Evolutionary conservation across 2,797 vertebrate species (phyloP).

Genomic region (Manis javanica): DNA sequence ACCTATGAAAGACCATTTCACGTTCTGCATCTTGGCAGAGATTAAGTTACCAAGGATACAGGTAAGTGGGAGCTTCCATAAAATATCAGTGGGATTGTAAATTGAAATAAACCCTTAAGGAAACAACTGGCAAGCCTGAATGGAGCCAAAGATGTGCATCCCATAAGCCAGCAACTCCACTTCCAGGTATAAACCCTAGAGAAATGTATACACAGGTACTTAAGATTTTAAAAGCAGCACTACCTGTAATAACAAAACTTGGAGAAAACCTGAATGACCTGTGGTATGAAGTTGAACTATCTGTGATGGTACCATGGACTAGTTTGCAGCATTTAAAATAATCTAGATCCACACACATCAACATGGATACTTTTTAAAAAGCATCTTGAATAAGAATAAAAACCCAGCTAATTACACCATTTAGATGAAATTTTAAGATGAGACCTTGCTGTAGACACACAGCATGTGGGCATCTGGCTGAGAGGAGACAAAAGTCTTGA

Average conservation of each 20-base stretch:
- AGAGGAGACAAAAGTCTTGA: background rate
- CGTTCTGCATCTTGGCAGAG: background rate
- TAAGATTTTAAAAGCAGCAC: background rate
- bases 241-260: background rate
- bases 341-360: background rate
- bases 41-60: background rate
- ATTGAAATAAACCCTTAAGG: background rate
- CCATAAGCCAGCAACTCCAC: background rate
- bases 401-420: background rate
- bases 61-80: background rate
- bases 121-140: background rate
- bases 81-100: rapidly evolving
- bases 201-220: background rate
- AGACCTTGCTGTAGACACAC: background rate
- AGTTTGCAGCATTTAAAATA: background rate
- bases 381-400: background rate
- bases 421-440: background rate
- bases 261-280: background rate
- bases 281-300: background rate
- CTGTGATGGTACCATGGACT: background rate
- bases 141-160: too few relatives aligned
- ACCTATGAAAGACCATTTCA: background rate
- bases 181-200: background rate
- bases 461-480: background rate
- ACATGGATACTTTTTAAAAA: background rate